Percentiles rank a stretch among this genome's conserved stretches.
Evolutionary conservation across 1,140 invertebrate genomes (phyloP).

Genomic region (Heliconius himera): DNA sequence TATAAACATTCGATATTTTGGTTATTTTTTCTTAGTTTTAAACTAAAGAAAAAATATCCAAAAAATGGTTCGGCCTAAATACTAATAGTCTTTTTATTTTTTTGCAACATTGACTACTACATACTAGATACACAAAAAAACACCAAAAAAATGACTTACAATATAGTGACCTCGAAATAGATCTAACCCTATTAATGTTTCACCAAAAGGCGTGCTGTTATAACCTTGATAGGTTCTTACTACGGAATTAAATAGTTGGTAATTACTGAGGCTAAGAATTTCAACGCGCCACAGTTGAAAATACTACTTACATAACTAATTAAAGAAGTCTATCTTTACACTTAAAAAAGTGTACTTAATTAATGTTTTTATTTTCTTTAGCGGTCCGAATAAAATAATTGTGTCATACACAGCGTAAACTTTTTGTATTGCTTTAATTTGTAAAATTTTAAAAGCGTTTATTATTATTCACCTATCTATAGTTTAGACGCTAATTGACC

Average conservation of each 20-base stretch:
- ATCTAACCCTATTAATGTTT: not conserved
- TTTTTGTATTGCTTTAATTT: too few relatives aligned
- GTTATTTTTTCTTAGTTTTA: not conserved
- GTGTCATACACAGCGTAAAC: too few relatives aligned
- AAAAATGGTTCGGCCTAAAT: too few relatives aligned
- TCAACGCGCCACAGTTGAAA: not conserved
- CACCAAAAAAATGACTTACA: not conserved
- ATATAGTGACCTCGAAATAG: slow-evolving; percentile 20
- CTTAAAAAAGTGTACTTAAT: too few relatives aligned
- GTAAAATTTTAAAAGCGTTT: too few relatives aligned
- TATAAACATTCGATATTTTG: not conserved
- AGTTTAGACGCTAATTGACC: too few relatives aligned
- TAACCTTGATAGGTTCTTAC: slow-evolving; percentile 15
- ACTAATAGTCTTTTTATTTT: not conserved
- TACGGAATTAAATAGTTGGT: not conserved
- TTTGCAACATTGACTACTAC: not conserved
- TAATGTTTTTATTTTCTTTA: too few relatives aligned
- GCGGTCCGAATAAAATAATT: too few relatives aligned
- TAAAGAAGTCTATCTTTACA: too few relatives aligned
- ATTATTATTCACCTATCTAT: too few relatives aligned
- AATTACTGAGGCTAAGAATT: not conserved
- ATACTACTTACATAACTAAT: not conserved
- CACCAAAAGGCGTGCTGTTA: slow-evolving; percentile 8
- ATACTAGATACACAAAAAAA: not conserved
- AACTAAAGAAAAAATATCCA: not conserved